Evolutionary conservation across 2,888 invertebrate genomes (phyloP).

Genomic region (Merodon equestris): DNA sequence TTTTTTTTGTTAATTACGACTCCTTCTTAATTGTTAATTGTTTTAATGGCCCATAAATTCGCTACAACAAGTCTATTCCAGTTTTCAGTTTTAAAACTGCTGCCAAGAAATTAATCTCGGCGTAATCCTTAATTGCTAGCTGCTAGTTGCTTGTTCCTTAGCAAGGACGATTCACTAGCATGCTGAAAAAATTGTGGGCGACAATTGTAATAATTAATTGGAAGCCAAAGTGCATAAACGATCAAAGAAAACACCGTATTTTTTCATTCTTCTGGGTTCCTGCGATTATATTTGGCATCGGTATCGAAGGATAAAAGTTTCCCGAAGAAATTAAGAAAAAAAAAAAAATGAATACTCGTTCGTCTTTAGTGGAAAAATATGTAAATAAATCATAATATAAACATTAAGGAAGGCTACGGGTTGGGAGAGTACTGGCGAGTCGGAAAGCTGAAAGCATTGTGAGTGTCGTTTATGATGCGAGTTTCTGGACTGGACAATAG

Average conservation of each 20-base stretch:
- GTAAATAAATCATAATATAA: slow-evolving; percentile 70
- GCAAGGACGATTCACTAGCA: too few species aligned
- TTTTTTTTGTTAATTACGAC: slow-evolving; percentile 63
- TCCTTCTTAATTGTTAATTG: slow-evolving; percentile 65
- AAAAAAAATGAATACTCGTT: slow-evolving; percentile 40
- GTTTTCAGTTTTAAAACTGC: slow-evolving; percentile 39
- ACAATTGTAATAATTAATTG: slow-evolving; percentile 59
- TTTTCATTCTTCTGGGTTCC: slow-evolving; percentile 19
- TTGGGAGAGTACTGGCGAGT: slow-evolving; percentile 6
- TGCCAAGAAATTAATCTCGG: slow-evolving; percentile 67
- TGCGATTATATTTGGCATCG: too few species aligned
- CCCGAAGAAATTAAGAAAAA: slow-evolving; percentile 22
- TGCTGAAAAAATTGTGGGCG: slow-evolving; percentile 40
- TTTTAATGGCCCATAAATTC: slow-evolving; percentile 65
- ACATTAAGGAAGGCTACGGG: slow-evolving; percentile 31
- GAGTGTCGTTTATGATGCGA: slow-evolving; percentile 56
- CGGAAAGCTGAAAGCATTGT: neutral
- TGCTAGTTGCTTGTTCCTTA: slow-evolving; percentile 12
- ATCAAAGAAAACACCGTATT: slow-evolving; percentile 39
- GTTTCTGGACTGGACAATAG: slow-evolving; percentile 49
- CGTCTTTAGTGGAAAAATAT: slow-evolving; percentile 69
- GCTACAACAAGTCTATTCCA: slow-evolving; percentile 53
- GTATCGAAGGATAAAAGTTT: slow-evolving; percentile 20
- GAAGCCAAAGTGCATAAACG: slow-evolving; percentile 60
- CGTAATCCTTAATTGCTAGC: slow-evolving; percentile 66